Evolutionary conservation across 2,888 invertebrate genomes (phyloP).

Genomic region (Habrosyne pyritoides): DNA sequence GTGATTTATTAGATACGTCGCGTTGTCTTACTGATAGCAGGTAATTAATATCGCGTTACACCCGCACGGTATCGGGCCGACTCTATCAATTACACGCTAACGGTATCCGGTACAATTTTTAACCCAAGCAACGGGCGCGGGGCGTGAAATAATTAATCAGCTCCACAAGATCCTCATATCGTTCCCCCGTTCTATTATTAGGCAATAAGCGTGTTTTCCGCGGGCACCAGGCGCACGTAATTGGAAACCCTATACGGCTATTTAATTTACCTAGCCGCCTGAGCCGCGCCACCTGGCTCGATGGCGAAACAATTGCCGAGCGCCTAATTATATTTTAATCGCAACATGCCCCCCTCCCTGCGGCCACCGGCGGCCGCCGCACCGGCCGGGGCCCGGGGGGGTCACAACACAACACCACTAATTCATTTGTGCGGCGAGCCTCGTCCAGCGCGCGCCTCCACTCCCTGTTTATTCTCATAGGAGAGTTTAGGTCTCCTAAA

Average conservation of each 20-base stretch:
- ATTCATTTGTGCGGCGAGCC: slow-evolving; percentile 76
- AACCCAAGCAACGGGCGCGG: slow-evolving; percentile 40
- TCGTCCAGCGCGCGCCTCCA: slow-evolving; percentile 60
- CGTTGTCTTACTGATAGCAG: slow-evolving; percentile 61
- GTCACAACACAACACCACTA: slow-evolving; percentile 63
- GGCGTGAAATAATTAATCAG: slow-evolving; percentile 67
- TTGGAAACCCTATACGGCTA: slow-evolving; percentile 77
- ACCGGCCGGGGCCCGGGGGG: slow-evolving; percentile 31
- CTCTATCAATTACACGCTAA: slow-evolving; percentile 49
- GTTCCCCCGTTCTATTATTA: slow-evolving; percentile 71
- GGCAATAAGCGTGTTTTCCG: slow-evolving; percentile 72
- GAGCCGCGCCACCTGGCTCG: slow-evolving; percentile 75
- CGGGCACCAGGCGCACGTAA: slow-evolving; percentile 64
- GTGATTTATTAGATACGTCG: slow-evolving; percentile 72
- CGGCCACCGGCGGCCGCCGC: slow-evolving; percentile 32
- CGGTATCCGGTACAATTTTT: slow-evolving; percentile 55
- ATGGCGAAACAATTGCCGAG: slow-evolving; percentile 81
- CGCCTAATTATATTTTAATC: slow-evolving; percentile 83
- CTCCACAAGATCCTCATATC: slow-evolving; percentile 61
- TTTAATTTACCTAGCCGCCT: slow-evolving; percentile 77
- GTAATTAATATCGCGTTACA: slow-evolving; percentile 75
- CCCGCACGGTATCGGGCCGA: slow-evolving; percentile 44
- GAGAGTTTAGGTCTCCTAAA: slow-evolving; percentile 80
- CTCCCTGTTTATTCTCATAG: slow-evolving; percentile 79
- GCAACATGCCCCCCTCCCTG: slow-evolving; percentile 62